Evolutionary conservation across 2,888 invertebrate species (phyloP).

Genomic region (Agrochola macilenta): DNA sequence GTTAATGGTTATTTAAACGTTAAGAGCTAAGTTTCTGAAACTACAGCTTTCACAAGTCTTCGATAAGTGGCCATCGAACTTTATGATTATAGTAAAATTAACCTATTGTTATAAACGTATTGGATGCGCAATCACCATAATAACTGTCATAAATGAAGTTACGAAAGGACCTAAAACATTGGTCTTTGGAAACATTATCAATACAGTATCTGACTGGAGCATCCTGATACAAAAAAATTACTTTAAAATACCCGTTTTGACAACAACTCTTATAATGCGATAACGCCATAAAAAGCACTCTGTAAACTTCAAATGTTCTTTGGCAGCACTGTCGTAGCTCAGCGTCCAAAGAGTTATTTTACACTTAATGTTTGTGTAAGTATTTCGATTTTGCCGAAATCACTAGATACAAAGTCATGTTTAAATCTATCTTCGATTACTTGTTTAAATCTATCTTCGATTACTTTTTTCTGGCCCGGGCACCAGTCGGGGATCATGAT

Average conservation of each 20-base stretch:
- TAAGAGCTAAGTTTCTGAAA: conserved; percentile 1
- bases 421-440: neutral
- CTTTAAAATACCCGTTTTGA: too few species aligned
- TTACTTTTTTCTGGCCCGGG: too few species aligned
- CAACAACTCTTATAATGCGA: too few species aligned
- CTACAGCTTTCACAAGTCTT: conserved; percentile 16
- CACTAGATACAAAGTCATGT: neutral
- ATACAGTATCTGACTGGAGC: neutral
- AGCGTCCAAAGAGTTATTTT: too few species aligned
- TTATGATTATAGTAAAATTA: neutral
- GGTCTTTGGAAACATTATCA: neutral
- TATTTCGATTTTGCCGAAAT: neutral
- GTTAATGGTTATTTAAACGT: neutral
- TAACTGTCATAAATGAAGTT: neutral
- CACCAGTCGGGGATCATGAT: too few species aligned
- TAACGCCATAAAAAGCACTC: too few species aligned
- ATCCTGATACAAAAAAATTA: neutral
- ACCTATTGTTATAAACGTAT: neutral
- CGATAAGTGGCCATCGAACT: neutral
- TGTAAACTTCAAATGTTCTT: too few species aligned
- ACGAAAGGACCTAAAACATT: too few species aligned
- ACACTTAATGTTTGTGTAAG: too few species aligned
- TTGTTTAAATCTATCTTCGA: neutral
- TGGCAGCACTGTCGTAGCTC: too few species aligned
- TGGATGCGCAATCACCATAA: neutral